Percentiles rank a stretch among this genome's conserved stretches.
phyloP scores from a whole-genome alignment of 2,888 invertebrate species.

The Drosophila prostipennis region DNA sequence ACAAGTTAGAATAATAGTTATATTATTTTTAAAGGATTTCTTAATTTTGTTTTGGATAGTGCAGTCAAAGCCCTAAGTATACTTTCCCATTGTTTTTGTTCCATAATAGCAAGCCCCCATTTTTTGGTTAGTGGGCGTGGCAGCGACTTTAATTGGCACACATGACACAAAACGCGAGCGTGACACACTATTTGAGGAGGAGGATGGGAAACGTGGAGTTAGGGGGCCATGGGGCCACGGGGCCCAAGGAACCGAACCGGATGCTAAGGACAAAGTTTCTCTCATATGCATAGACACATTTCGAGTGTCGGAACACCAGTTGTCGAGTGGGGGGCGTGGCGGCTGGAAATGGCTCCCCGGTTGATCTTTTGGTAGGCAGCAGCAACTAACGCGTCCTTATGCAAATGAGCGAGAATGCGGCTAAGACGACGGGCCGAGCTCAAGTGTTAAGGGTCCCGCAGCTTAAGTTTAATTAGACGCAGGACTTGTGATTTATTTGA shows the following conservation, averaged over 20 bases:
- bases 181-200: constrained; percentile 52
- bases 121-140: constrained; percentile 46
- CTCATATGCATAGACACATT: constrained; percentile 71
- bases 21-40: neutral
- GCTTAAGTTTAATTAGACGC: constrained; percentile 83
- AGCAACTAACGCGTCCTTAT: constrained; percentile 57
- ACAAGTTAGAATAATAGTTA: too few relatives aligned
- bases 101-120: constrained; percentile 3
- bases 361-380: constrained; percentile 77
- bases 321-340: constrained; percentile 9
- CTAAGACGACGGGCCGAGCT: constrained; percentile 54
- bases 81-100: neutral
- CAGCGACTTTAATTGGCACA: constrained; percentile 75
- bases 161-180: constrained; percentile 64
- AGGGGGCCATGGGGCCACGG: neutral
- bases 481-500: constrained; percentile 82
- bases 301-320: constrained; percentile 18
- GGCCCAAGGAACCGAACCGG: neutral
- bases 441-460: constrained; percentile 80
- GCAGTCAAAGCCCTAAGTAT: neutral
- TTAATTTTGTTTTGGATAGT: neutral
- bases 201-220: neutral
- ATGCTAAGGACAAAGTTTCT: constrained; percentile 50
- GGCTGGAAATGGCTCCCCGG: constrained; percentile 64
- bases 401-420: constrained; percentile 62